Evolutionary conservation across 2,797 vertebrate genomes (phyloP), one percentile per base, ranked within the genome.

Genomic region (Gymnodraco acuticeps): DNA sequence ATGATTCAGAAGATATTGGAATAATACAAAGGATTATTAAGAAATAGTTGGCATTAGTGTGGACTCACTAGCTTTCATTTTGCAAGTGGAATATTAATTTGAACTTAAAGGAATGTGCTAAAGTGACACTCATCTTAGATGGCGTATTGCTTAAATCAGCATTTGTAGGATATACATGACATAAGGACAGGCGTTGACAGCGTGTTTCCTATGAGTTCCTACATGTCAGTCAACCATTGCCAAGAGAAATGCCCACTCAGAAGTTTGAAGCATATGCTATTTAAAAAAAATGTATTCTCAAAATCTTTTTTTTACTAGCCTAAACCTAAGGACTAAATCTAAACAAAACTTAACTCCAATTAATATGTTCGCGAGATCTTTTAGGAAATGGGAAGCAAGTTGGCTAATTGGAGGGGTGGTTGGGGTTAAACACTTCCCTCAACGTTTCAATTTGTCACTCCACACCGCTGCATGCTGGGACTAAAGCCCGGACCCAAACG

Each of bases 381-480:
- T 86, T 61, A 81, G 85, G 80, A 87, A 93, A 89, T 75, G 77
- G 77, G 83, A 88, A 81, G 83, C 87, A 82, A 62, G 88, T 78
- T 73, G 69, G 82, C 78, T 91, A 91, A 93, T 92, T 94, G 80
- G 81, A 74, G 31, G 62, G 78, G 86, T 81, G 70, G 75, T 67
- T 79, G 76, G 79, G 91, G 93, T 94, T 93, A 93, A 94, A 93
- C 62, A 69, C 87, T 88, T 88, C 85, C 75, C 82, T 93, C 89
- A 92, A 69, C 84, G 62, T 86, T 92, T 88, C 89, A 91, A 89
- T 94, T 81, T 89, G 87, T 95, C 92, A 90, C 73, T 91, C 89
- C 16, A 47, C 89, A 87, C 89, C 46, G 58, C 72, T 61, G 76
- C 81, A 85, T 63, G 75, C 81, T 78, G 84, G 78, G 69, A 82